phyloP scores from a whole-genome alignment of 2,113 vertebrate species.

The Pantherophis guttatus region DNA sequence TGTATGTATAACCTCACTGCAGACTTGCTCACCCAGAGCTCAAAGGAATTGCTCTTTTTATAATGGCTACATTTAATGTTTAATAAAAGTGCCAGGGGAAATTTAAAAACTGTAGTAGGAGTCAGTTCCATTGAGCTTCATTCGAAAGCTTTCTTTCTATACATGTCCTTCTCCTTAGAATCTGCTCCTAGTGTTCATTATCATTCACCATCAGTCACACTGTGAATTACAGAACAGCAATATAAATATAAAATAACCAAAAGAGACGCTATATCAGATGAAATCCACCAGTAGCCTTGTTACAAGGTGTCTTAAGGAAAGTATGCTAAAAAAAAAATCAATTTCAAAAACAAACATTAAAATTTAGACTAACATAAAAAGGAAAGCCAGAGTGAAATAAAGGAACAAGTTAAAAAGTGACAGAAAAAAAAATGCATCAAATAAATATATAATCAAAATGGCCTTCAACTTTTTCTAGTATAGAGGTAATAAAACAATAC shows the following conservation, averaged over 20 bases:
- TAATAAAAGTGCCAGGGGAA: conserved; percentile 25
- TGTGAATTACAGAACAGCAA: background rate
- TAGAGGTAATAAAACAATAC: no score
- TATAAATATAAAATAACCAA: background rate
- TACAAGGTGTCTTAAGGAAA: background rate
- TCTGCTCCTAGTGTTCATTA: conserved; percentile 2
- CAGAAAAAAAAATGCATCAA: no score
- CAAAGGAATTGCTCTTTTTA: background rate
- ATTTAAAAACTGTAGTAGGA: conserved; percentile 25
- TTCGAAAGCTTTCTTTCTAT: background rate
- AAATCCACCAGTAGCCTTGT: background rate
- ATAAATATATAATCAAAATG: no score
- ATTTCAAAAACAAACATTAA: no score
- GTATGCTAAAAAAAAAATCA: background rate
- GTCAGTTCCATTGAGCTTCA: conserved; percentile 13
- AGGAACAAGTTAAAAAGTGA: no score
- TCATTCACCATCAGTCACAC: background rate
- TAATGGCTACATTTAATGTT: conserved; percentile 41
- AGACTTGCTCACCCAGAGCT: background rate
- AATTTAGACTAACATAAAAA: no score
- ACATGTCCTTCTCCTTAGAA: conserved; percentile 1
- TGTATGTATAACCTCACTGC: background rate
- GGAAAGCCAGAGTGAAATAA: no score
- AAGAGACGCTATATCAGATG: background rate
- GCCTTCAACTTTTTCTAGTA: no score